A percentile compares a stretch with the other conserved stretches of the same genome.
These are phyloP conservation scores for Andrena fulva DNA, from an alignment of 2,888 invertebrate species.

Conservation along the genomic window DNA sequence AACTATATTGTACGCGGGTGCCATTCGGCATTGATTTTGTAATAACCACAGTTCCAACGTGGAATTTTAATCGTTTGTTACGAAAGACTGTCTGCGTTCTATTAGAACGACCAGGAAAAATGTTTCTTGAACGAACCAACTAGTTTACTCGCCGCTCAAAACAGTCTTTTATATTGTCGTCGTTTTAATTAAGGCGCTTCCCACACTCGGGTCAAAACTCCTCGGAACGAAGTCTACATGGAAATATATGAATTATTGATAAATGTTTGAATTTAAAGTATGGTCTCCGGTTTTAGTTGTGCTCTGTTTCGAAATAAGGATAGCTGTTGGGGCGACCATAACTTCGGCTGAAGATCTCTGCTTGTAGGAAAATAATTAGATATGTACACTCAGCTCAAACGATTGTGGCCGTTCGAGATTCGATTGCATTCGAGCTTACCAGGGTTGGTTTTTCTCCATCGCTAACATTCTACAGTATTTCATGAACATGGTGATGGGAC, in stretches of 20 bases:
- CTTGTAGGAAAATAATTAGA: too few species aligned
- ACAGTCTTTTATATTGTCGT: not conserved
- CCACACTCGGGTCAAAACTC: not conserved
- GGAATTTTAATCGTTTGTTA: constrained; percentile 63
- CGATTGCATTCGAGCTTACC: too few species aligned
- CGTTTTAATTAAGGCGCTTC: constrained; percentile 1
- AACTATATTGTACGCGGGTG: constrained; percentile 45
- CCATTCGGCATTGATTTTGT: constrained; percentile 48
- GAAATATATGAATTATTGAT: not conserved
- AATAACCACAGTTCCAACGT: constrained; percentile 31
- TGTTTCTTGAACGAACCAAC: constrained; percentile 15
- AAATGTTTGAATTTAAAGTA: not conserved
- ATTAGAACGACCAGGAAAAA: not conserved
- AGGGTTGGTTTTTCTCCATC: too few species aligned
- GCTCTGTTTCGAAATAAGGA: not conserved
- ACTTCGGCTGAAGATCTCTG: not conserved
- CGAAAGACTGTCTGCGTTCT: constrained; percentile 42
- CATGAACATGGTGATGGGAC: too few species aligned
- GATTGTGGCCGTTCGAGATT: too few species aligned
- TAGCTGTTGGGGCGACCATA: not conserved
- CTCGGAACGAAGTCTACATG: not conserved
- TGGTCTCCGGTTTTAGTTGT: not conserved
- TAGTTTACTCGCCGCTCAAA: not conserved
- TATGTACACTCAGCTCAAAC: too few species aligned
- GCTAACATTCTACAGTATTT: too few species aligned